These are phyloP conservation scores for Eulemur albifrons DNA, from an alignment of 2,797 vertebrate species.

Conservation along the genomic window DNA sequence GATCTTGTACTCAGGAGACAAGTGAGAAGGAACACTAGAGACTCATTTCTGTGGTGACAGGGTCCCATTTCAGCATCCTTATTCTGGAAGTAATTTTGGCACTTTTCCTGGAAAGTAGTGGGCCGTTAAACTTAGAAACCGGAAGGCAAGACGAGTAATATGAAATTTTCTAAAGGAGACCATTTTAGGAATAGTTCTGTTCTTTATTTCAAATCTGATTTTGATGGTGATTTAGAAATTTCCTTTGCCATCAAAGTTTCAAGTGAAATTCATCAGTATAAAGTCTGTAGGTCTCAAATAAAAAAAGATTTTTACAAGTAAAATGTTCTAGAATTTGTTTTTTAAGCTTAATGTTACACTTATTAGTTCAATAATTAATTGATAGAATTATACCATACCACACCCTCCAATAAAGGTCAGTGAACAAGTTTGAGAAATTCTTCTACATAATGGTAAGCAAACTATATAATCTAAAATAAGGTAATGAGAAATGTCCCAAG, in stretches of 20 bases:
- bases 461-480: background rate
- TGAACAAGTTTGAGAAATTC: background rate
- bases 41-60: background rate
- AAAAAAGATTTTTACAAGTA: slow-evolving; percentile 16
- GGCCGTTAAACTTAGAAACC: background rate
- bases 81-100: background rate
- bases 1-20: background rate
- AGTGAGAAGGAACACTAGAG: background rate
- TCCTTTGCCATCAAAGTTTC: background rate
- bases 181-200: slow-evolving; percentile 1
- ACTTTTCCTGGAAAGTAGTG: background rate
- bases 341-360: background rate
- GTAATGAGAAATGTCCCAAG: background rate
- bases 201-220: slow-evolving; percentile 28
- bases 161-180: background rate
- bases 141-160: background rate
- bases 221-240: background rate
- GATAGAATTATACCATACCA: background rate
- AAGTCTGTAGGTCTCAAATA: slow-evolving; percentile 5
- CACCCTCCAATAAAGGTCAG: background rate
- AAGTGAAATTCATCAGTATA: background rate
- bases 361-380: background rate
- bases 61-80: background rate
- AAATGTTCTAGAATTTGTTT: background rate
- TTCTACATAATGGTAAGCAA: background rate